Conservation (phyloP, 2,888 invertebrate species). For the Sminthurinus aureus region DNA sequence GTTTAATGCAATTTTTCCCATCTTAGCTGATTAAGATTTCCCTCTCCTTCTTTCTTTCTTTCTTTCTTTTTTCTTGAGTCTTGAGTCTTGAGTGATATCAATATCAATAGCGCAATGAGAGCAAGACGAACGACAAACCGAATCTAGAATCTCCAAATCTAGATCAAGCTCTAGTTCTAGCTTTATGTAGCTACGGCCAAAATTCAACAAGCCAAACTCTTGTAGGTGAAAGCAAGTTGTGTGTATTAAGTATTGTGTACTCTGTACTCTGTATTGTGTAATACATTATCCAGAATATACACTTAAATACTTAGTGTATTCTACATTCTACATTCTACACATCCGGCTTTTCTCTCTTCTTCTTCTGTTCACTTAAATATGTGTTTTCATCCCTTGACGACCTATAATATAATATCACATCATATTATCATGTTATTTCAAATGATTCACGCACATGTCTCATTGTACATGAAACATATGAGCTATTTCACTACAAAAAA, state of each 20-base stretch:
- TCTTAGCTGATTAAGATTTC: conserved; percentile 52
- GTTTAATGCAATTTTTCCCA: conserved; percentile 50
- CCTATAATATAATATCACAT: neutral
- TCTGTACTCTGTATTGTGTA: no score
- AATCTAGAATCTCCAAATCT: neutral
- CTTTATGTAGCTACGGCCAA: neutral
- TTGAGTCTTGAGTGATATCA: no score
- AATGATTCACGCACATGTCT: neutral
- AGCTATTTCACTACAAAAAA: no score
- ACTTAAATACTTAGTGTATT: no score
- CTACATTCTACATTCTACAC: no score
- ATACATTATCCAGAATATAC: no score
- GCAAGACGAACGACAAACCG: neutral
- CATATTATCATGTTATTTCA: no score
- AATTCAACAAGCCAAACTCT: neutral
- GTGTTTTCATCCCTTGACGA: neutral
- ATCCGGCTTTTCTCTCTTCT: neutral
- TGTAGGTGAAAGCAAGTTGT: conserved; percentile 1
- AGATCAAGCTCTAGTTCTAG: neutral
- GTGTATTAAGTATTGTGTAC: no score
- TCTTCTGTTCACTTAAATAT: neutral
- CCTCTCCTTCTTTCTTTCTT: neutral
- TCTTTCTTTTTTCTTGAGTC: neutral
- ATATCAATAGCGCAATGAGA: conserved; percentile 27
- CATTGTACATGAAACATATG: neutral